phyloP scores from a whole-genome alignment of 2,797 vertebrate genomes.

The Triplophysa bombifrons region DNA sequence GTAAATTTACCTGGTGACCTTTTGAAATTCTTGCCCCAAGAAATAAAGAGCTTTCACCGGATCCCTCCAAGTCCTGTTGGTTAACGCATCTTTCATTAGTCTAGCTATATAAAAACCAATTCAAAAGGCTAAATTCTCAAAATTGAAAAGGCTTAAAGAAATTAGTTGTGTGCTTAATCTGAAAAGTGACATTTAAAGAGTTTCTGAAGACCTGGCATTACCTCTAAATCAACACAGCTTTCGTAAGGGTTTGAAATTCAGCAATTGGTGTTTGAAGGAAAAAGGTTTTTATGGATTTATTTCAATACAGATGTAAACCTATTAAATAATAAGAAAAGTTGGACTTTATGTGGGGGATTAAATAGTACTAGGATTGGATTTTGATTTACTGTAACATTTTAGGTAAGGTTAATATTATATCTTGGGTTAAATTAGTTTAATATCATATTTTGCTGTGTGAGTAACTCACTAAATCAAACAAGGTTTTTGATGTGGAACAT shows the following conservation, averaged over 20 bases:
- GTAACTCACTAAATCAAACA: background rate
- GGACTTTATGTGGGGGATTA: background rate
- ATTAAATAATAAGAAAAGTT: background rate
- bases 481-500: background rate
- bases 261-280: background rate
- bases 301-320: background rate
- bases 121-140: background rate
- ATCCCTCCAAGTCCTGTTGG: constrained; percentile 86
- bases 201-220: background rate
- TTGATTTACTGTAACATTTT: background rate
- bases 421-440: background rate
- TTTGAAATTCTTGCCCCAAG: constrained; percentile 66
- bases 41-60: constrained; percentile 71
- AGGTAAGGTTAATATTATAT: background rate
- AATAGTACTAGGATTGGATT: too few species aligned
- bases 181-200: background rate
- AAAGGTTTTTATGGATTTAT: background rate
- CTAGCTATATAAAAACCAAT: background rate
- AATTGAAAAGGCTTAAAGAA: background rate
- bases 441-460: constrained; percentile 7
- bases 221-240: constrained; percentile 4
- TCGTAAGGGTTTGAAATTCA: background rate
- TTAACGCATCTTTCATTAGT: constrained; percentile 30
- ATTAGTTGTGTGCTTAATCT: background rate
- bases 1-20: constrained; percentile 75